Evolutionary conservation across 2,888 invertebrate species (phyloP).

Genomic region (Vannuccia rotundouncinata): DNA sequence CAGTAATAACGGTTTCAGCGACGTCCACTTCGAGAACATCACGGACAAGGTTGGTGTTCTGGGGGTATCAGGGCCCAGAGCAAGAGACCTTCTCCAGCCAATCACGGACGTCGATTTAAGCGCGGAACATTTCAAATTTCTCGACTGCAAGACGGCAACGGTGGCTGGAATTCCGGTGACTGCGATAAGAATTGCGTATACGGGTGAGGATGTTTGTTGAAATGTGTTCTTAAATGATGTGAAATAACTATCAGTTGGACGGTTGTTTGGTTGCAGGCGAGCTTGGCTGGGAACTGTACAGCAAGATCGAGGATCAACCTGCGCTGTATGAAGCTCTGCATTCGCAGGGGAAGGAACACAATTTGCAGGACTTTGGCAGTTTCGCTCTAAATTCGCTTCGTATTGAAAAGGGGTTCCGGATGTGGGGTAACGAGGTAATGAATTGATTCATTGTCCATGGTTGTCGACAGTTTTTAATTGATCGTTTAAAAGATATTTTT

Average conservation of each 20-base stretch:
- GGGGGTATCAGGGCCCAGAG: slow-evolving; percentile 53
- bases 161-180: slow-evolving; percentile 48
- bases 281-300: slow-evolving; percentile 58
- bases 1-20: slow-evolving; percentile 40
- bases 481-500: too few species aligned
- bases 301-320: slow-evolving; percentile 47
- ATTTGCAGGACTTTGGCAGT: slow-evolving; percentile 57
- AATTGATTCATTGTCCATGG: not conserved
- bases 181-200: slow-evolving; percentile 53
- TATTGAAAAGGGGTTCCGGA: slow-evolving; percentile 58
- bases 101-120: slow-evolving; percentile 49
- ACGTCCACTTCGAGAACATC: slow-evolving; percentile 49
- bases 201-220: too few species aligned
- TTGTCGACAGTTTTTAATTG: too few species aligned
- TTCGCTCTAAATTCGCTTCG: slow-evolving; percentile 56
- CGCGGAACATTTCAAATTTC: slow-evolving; percentile 52
- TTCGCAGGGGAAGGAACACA: slow-evolving; percentile 48
- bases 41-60: slow-evolving; percentile 51
- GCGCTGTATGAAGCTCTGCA: slow-evolving; percentile 53
- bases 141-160: slow-evolving; percentile 47
- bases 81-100: slow-evolving; percentile 48
- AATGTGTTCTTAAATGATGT: too few species aligned
- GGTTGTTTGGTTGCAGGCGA: slow-evolving; percentile 47
- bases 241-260: too few species aligned
- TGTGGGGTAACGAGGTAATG: slow-evolving; percentile 55